phyloP scores from a whole-genome alignment of 2,113 vertebrate genomes.

The Corapipo altera region DNA sequence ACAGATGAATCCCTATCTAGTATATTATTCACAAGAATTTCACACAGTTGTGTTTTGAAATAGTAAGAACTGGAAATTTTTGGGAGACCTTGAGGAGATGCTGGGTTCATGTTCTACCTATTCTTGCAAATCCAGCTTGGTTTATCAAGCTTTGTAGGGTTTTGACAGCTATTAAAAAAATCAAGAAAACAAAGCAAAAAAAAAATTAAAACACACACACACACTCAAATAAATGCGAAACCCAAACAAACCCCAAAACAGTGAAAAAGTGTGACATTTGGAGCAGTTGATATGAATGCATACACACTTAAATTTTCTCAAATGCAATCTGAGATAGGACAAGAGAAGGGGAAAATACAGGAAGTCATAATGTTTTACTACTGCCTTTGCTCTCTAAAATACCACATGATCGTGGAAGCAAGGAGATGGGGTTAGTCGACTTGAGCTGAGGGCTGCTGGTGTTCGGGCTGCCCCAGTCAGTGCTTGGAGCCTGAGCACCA shows the following conservation, averaged over 20 bases:
- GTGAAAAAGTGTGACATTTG: not conserved
- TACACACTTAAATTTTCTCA: not conserved
- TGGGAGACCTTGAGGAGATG: not conserved
- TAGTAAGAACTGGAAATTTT: not conserved
- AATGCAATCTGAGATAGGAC: not conserved
- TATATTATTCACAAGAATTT: not conserved
- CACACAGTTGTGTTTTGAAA: not conserved
- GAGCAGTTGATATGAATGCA: accelerated
- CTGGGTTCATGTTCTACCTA: not conserved
- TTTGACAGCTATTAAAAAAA: not conserved
- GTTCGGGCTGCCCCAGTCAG: accelerated
- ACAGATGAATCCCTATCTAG: not conserved
- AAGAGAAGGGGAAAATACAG: not conserved
- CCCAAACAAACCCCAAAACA: no score
- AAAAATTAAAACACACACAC: no score
- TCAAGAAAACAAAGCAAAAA: no score
- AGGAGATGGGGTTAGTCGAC: accelerated
- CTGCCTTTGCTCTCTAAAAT: not conserved
- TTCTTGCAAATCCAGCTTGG: not conserved
- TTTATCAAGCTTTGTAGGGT: not conserved
- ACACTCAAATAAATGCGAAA: not conserved
- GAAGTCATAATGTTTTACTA: accelerated
- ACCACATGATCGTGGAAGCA: accelerated
- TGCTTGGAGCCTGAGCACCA: accelerated
- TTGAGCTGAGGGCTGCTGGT: not conserved